Evolutionary conservation across 2,888 invertebrate genomes (phyloP).

Genomic region (Ophion slaviceki): DNA sequence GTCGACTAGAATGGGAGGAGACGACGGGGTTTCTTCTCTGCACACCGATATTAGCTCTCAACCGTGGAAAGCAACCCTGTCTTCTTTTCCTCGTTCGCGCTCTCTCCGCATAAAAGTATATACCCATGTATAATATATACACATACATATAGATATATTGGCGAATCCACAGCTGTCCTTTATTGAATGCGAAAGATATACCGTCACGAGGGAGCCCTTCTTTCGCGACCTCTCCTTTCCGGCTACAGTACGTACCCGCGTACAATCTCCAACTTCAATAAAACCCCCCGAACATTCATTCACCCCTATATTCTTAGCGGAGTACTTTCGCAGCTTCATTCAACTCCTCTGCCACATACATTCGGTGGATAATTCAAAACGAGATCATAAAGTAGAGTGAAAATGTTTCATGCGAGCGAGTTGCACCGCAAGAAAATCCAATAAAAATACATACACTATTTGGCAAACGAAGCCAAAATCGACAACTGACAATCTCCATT

Average conservation of each 20-base stretch:
- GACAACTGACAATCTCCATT: background rate
- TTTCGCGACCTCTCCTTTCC: slow-evolving; percentile 35
- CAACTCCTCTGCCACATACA: background rate
- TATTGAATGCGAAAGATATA: slow-evolving; percentile 69
- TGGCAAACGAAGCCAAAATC: background rate
- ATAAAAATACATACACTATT: background rate
- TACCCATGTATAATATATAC: slow-evolving; percentile 39
- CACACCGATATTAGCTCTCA: slow-evolving; percentile 66
- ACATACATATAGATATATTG: slow-evolving; percentile 18
- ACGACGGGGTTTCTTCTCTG: slow-evolving; percentile 54
- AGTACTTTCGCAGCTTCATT: background rate
- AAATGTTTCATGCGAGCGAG: background rate
- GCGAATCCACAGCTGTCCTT: slow-evolving; percentile 63
- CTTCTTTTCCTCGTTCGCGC: slow-evolving; percentile 57
- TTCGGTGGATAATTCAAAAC: background rate
- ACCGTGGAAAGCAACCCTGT: slow-evolving; percentile 55
- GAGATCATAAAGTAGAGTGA: background rate
- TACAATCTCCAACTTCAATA: slow-evolving; percentile 1
- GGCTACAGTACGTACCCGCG: slow-evolving; percentile 3
- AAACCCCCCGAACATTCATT: background rate
- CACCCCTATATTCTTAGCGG: background rate
- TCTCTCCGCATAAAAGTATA: slow-evolving; percentile 50
- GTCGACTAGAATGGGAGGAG: slow-evolving; percentile 32
- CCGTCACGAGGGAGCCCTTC: slow-evolving; percentile 49
- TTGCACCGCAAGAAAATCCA: background rate